phyloP scores from a whole-genome alignment of 2,888 invertebrate species.

The Criorhina ranunculi region DNA sequence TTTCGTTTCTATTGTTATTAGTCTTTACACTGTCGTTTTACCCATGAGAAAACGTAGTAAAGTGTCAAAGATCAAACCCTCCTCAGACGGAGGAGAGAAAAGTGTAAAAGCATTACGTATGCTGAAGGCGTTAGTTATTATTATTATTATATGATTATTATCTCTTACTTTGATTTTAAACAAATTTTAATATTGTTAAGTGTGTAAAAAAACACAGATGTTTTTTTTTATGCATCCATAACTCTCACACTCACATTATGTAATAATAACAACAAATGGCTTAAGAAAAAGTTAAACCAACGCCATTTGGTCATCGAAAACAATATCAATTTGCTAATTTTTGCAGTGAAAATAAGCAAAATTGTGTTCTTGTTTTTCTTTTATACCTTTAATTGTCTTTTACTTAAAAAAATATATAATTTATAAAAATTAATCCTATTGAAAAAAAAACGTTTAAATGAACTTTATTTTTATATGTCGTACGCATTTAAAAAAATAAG shows the following conservation, averaged over 20 bases:
- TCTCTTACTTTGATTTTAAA: constrained; percentile 52
- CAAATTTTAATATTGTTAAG: constrained; percentile 58
- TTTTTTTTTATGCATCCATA: constrained; percentile 3
- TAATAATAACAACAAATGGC: constrained; percentile 9
- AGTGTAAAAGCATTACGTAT: constrained; percentile 4
- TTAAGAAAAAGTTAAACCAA: background rate
- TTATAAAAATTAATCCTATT: constrained; percentile 43
- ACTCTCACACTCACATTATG: constrained; percentile 30
- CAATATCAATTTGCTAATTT: constrained; percentile 28
- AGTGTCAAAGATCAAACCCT: constrained; percentile 1
- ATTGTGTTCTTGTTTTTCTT: constrained; percentile 19
- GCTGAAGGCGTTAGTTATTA: constrained; percentile 49
- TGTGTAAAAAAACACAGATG: constrained; percentile 27
- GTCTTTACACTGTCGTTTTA: constrained; percentile 55
- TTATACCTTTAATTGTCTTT: constrained; percentile 17
- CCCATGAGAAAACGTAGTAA: constrained; percentile 31
- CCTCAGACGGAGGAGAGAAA: background rate
- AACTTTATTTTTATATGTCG: constrained; percentile 60
- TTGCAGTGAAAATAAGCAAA: constrained; percentile 16
- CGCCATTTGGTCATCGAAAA: constrained; percentile 5
- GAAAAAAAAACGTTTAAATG: constrained; percentile 43
- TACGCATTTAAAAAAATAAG: too few relatives aligned
- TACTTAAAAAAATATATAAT: constrained; percentile 28
- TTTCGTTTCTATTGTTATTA: constrained; percentile 45
- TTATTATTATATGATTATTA: constrained; percentile 48